phyloP scores from a whole-genome alignment of 2,797 vertebrate genomes.

The Lepilemur septentrionalis region DNA sequence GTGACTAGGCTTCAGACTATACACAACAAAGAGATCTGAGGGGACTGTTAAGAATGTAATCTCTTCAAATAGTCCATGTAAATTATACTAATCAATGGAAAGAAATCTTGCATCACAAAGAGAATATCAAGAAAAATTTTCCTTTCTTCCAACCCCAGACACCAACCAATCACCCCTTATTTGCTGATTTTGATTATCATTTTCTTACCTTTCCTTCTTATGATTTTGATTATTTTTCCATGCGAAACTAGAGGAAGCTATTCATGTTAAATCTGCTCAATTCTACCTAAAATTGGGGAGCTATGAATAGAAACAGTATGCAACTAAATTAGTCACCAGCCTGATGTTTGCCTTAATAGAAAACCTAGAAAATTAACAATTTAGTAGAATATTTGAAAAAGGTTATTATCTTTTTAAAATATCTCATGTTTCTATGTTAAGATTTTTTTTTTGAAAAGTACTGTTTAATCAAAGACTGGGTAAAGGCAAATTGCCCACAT shows the following conservation, averaged over 20 bases:
- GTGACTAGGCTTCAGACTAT: neutral
- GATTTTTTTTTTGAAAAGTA: neutral
- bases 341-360: neutral
- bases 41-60: neutral
- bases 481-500: conserved; percentile 1
- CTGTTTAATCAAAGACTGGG: neutral
- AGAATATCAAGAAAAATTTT: neutral
- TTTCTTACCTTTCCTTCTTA: conserved; percentile 4
- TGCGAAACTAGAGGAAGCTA: conserved; percentile 31
- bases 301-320: conserved; percentile 36
- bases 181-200: neutral
- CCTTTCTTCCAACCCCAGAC: neutral
- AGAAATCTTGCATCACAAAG: neutral
- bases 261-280: conserved; percentile 1
- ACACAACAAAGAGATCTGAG: neutral
- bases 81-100: conserved; percentile 13
- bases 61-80: neutral
- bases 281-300: conserved; percentile 1
- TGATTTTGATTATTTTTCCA: neutral
- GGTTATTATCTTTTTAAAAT: neutral
- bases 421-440: neutral
- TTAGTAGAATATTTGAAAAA: conserved; percentile 35
- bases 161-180: neutral
- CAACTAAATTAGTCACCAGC: conserved; percentile 24
- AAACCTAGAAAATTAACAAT: conserved; percentile 56